Evolutionary conservation across 2,113 vertebrate species (phyloP).

Genomic region (Probosciger aterrimus): DNA sequence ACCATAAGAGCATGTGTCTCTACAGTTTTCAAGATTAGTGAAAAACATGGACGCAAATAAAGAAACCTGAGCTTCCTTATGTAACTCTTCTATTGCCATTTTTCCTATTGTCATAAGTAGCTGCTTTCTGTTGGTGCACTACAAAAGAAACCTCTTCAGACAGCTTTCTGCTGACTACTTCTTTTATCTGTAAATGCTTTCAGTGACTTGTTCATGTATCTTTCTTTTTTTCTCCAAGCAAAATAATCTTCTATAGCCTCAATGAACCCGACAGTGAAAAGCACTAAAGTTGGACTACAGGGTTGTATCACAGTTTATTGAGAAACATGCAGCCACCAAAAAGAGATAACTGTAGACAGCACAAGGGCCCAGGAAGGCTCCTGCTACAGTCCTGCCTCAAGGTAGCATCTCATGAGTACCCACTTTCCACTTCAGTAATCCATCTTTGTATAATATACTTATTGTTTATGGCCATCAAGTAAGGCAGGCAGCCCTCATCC

Average conservation of each 20-base stretch:
- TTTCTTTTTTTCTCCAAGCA: constrained; percentile 15
- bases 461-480: constrained; percentile 56
- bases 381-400: constrained; percentile 42
- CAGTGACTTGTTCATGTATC: constrained; percentile 6
- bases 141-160: constrained; percentile 60
- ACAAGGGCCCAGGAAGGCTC: neutral
- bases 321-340: neutral
- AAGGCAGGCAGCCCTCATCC: constrained; percentile 57
- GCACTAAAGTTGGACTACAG: constrained; percentile 8
- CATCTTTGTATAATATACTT: constrained; percentile 63
- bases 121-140: neutral
- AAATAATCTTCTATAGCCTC: constrained; percentile 44
- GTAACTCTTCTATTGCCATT: constrained; percentile 21
- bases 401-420: constrained; percentile 56
- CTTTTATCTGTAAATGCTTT: constrained; percentile 65
- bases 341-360: constrained; percentile 21
- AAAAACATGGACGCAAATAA: neutral
- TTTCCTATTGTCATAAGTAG: constrained; percentile 8
- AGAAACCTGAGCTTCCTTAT: neutral
- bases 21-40: neutral
- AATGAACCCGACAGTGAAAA: constrained; percentile 39
- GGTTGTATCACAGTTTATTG: constrained; percentile 34
- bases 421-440: constrained; percentile 63
- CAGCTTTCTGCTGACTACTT: constrained; percentile 43
- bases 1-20: neutral